These are phyloP conservation scores for Ceratitis capitata DNA, from an alignment of 1,140 invertebrate genomes.

Conservation along the genomic window DNA sequence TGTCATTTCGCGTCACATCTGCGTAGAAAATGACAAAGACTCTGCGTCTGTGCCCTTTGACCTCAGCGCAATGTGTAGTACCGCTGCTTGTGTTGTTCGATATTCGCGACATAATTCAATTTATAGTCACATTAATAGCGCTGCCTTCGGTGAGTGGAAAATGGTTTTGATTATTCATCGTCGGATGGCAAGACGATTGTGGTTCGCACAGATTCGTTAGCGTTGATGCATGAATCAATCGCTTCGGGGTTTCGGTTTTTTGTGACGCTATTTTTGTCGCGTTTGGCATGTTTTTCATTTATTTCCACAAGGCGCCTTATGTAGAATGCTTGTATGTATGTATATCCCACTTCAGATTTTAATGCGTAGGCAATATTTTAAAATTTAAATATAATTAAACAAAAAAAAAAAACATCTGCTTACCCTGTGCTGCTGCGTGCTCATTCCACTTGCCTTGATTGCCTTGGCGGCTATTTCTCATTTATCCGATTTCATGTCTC, in stretches of 20 bases:
- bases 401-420: background rate
- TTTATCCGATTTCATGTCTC: conserved; percentile 58
- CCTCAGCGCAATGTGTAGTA: conserved; percentile 40
- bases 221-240: conserved; percentile 20
- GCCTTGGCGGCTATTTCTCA: background rate
- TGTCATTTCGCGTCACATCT: conserved; percentile 20
- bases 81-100: conserved; percentile 20
- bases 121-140: conserved; percentile 47
- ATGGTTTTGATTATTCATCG: background rate
- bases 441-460: background rate
- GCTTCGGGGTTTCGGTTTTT: background rate
- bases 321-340: background rate
- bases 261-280: background rate
- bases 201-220: background rate
- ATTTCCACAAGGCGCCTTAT: background rate
- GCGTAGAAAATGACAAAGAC: conserved; percentile 57
- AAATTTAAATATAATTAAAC: background rate
- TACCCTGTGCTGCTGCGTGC: no score
- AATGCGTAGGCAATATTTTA: background rate
- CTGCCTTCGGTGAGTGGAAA: background rate
- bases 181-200: background rate
- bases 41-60: conserved; percentile 64
- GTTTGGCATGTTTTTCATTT: background rate
- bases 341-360: background rate
- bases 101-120: conserved; percentile 60